A percentile compares a stretch with the other conserved stretches of the same genome.
These are phyloP conservation scores for Halotydeus destructor DNA, from an alignment of 1,140 invertebrate species.

Conservation along the genomic window DNA sequence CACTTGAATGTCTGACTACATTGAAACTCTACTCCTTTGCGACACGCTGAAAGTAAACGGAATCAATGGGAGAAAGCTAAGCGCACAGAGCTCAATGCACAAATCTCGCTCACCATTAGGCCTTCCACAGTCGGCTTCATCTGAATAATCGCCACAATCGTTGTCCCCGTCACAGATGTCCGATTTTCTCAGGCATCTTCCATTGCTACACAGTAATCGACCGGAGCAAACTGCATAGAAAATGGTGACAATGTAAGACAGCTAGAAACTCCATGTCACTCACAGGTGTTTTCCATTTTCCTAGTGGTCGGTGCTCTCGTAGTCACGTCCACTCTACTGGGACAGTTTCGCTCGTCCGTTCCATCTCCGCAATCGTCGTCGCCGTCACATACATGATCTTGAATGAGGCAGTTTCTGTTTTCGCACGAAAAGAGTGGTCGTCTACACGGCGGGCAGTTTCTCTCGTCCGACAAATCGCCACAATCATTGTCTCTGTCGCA, in stretches of 20 bases:
- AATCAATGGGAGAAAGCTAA: too few species aligned
- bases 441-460: conserved; percentile 71
- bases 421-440: conserved; percentile 86
- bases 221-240: too few species aligned
- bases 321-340: too few species aligned
- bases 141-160: conserved; percentile 60
- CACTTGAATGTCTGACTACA: too few species aligned
- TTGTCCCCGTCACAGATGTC: conserved; percentile 55
- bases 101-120: too few species aligned
- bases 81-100: too few species aligned
- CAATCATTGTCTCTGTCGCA: conserved; percentile 84
- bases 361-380: conserved; percentile 78
- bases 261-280: too few species aligned
- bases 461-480: conserved; percentile 78
- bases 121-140: conserved; percentile 39
- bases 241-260: too few species aligned
- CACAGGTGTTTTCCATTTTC: too few species aligned
- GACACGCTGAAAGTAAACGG: too few species aligned
- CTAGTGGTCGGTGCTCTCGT: too few species aligned
- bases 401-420: conserved; percentile 53
- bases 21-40: too few species aligned
- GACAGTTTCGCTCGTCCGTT: conserved; percentile 81
- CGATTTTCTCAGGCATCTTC: conserved; percentile 48
- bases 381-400: conserved; percentile 83
- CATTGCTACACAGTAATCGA: conserved; percentile 36